Conservation (phyloP, 2,888 invertebrate species). For the Drosophila falleni region DNA sequence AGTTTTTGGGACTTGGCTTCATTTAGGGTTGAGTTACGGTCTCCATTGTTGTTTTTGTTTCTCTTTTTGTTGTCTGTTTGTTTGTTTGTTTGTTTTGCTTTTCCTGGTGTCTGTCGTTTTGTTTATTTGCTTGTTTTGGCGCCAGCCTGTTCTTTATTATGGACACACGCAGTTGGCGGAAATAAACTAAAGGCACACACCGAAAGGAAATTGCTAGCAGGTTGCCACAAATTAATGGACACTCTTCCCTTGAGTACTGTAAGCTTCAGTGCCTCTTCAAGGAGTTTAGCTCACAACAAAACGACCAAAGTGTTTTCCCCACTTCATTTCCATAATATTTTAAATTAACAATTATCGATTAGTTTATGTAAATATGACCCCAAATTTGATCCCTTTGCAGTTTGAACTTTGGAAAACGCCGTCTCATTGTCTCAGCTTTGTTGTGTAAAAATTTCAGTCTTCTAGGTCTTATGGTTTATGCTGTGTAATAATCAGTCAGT, state of each 20-base stretch:
- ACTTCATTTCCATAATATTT: slow-evolving; percentile 27
- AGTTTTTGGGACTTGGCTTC: slow-evolving; percentile 8
- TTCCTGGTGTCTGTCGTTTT: slow-evolving; percentile 46
- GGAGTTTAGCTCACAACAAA: not conserved
- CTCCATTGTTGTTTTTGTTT: slow-evolving; percentile 11
- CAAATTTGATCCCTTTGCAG: too few species aligned
- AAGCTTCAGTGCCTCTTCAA: slow-evolving; percentile 18
- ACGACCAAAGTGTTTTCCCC: not conserved
- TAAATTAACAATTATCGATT: slow-evolving; percentile 13
- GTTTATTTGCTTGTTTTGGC: slow-evolving; percentile 58
- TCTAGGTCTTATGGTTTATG: too few species aligned
- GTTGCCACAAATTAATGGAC: slow-evolving; percentile 67
- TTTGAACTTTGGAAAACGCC: too few species aligned
- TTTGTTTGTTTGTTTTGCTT: slow-evolving; percentile 23
- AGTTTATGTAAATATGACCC: slow-evolving; percentile 20
- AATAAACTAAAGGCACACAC: slow-evolving; percentile 66
- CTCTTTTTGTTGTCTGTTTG: not conserved
- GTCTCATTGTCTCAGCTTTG: too few species aligned
- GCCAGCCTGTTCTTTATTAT: slow-evolving; percentile 60
- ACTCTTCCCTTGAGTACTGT: slow-evolving; percentile 27
- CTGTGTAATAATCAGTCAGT: too few species aligned
- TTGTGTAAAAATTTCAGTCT: too few species aligned
- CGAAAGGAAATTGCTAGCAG: slow-evolving; percentile 73
- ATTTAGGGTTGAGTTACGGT: slow-evolving; percentile 38
- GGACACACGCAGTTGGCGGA: slow-evolving; percentile 60